A percentile compares a stretch with the other conserved stretches of the same genome.
Conservation (phyloP, 1,140 invertebrate species). For the Planococcus citri region DNA sequence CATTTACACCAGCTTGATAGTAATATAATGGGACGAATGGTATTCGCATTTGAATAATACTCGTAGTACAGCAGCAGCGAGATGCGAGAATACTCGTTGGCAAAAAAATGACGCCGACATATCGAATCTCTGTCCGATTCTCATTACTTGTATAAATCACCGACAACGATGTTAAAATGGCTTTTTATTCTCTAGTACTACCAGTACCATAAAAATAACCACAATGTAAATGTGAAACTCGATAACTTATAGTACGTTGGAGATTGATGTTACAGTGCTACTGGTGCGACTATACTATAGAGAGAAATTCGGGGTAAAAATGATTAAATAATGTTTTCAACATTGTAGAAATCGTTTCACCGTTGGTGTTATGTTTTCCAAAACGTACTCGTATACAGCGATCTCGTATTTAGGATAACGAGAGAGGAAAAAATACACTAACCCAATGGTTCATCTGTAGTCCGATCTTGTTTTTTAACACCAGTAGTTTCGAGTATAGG, state of each 20-base stretch:
- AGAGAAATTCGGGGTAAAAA: not conserved
- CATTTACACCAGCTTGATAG: not conserved
- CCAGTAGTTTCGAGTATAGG: not conserved
- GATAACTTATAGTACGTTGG: not conserved
- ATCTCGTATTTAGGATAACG: not conserved
- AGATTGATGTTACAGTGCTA: too few relatives aligned
- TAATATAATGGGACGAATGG: not conserved
- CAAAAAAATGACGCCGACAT: not conserved
- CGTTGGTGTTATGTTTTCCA: not conserved
- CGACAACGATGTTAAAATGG: not conserved
- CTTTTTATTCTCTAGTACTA: not conserved
- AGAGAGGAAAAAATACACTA: not conserved
- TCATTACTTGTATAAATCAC: not conserved
- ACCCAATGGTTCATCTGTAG: too few relatives aligned
- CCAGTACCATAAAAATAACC: too few relatives aligned
- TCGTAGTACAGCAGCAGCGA: not conserved
- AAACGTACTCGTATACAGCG: too few relatives aligned
- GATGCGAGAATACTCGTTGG: too few relatives aligned
- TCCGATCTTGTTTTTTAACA: not conserved
- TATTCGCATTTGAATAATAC: not conserved
- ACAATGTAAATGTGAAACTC: not conserved
- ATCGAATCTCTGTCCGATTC: not conserved
- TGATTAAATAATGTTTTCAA: not conserved
- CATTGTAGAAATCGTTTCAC: not conserved
- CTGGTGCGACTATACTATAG: too few relatives aligned